Evolutionary conservation across 2,888 invertebrate species (phyloP).

Genomic region (Luperina testacea): DNA sequence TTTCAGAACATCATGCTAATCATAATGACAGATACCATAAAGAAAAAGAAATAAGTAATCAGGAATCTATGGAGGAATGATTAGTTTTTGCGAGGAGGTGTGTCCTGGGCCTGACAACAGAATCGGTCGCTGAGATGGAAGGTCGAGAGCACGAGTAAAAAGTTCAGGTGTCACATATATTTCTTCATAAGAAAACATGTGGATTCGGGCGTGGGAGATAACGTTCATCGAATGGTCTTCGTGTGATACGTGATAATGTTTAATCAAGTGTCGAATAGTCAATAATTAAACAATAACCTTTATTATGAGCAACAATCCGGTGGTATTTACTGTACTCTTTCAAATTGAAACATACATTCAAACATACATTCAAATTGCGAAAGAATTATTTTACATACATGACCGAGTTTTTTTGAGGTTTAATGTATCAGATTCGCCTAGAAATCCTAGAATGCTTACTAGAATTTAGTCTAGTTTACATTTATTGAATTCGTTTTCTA

Average conservation of each 20-base stretch:
- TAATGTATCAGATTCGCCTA: not conserved
- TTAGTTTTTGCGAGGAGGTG: conserved; percentile 10
- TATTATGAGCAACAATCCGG: not conserved
- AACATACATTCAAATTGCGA: conserved; percentile 1
- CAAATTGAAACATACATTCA: not conserved
- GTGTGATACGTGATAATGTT: conserved; percentile 53
- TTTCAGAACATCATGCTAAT: conserved; percentile 17
- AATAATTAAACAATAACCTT: conserved; percentile 42
- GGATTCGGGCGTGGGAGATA: conserved; percentile 43
- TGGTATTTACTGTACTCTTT: not conserved
- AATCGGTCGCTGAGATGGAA: conserved; percentile 22
- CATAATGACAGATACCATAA: conserved; percentile 2
- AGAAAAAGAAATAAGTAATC: not conserved
- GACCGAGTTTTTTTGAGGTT: not conserved
- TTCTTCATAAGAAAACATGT: conserved; percentile 23
- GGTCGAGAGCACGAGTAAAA: conserved; percentile 22
- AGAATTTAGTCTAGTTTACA: conserved; percentile 11
- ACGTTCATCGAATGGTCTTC: conserved; percentile 42
- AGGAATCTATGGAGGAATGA: not conserved
- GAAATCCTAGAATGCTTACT: not conserved
- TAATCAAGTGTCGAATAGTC: conserved; percentile 49
- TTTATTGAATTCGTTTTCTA: conserved; percentile 12
- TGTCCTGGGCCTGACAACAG: conserved; percentile 20
- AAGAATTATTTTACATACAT: conserved; percentile 4
- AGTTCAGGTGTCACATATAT: conserved; percentile 45